Base-by-base conservation (phyloP, 2,113 vertebrate species). In the Chroicocephalus ridibundus region DNA sequence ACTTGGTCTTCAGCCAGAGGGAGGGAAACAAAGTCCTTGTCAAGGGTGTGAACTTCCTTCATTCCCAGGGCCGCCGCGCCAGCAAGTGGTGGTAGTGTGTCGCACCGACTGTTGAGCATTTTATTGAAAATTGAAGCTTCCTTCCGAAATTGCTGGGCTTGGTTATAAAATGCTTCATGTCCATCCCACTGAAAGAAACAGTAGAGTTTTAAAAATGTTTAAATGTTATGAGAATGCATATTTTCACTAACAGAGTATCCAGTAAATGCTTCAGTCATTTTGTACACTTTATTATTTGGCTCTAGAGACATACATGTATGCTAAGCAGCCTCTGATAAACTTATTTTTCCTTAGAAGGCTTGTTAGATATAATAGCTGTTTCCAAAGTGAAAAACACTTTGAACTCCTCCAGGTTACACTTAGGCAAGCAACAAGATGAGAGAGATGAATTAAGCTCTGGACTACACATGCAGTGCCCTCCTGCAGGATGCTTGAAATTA, bases 1-100 rank as follows among this genome's bases (percentile, higher is more conserved):
- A 7, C 32, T 74, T 85, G 74, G 77, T 49, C 81, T 68, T 11
- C 64, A 83, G 93, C 82, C 92, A 88, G 60, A 22, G 40, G 20
- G 32, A 93, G 82, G 49, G 82, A 62, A 80, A 85, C 86, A 87
- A 75, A 85, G 65, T 47, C 38, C 68, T 60, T 64, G 64, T n/a
- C 69, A 55, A 72, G 93, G 93, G 80, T 52, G 93, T 69, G 95
- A 82, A 84, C 88, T 96, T 96, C 93, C 96, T 81, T 22, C 77
- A 20, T 34, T 88, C 71, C 55, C 77, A 26, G 75, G 57, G 52
- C 80, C 2, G 7, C 24, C 0, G 2, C 60, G 36, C 40, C 68
- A 42, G 38, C 5, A 11, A 42, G 60, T 0, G 2, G 64, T 55
- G 54, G 65, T 10, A 2, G 68, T 1, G 2, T 64, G 65, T 46